Evolutionary conservation across 2,888 invertebrate genomes (phyloP).

Genomic region (Lepetodrilus schrolli): DNA sequence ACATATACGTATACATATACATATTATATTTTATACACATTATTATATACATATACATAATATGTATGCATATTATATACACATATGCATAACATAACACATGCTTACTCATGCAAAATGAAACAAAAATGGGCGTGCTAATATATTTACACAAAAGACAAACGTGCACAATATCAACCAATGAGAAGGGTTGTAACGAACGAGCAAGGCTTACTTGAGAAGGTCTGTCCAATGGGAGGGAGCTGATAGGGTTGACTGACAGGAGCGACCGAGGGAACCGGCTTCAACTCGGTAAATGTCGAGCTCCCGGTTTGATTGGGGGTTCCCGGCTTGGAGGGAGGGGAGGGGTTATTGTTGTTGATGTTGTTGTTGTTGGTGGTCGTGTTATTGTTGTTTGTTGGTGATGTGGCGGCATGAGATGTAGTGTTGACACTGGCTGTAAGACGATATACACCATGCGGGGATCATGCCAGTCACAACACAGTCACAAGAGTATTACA

Average conservation of each 20-base stretch:
- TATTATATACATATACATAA: too few relatives aligned
- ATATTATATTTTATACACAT: too few relatives aligned
- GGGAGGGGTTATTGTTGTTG: constrained; percentile 37
- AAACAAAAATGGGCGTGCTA: neutral
- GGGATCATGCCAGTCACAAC: constrained; percentile 26
- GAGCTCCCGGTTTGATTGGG: constrained; percentile 30
- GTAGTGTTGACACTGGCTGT: constrained; percentile 15
- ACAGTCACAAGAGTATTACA: neutral
- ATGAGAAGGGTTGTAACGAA: constrained; percentile 13
- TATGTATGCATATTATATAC: too few relatives aligned
- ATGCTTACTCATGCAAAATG: constrained; percentile 16
- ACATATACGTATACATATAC: too few relatives aligned
- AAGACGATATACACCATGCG: constrained; percentile 22
- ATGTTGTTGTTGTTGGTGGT: constrained; percentile 31
- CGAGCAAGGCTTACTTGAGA: constrained; percentile 39
- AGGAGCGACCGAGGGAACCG: constrained; percentile 36
- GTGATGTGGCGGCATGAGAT: neutral
- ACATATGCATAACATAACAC: constrained; percentile 17
- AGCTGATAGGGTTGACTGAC: constrained; percentile 39
- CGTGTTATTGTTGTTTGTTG: constrained; percentile 28
- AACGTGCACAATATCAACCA: constrained; percentile 9
- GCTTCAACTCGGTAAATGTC: constrained; percentile 44
- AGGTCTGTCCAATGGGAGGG: constrained; percentile 40
- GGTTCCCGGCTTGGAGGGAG: constrained; percentile 36
- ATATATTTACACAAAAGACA: neutral